Percentiles rank a stretch among this genome's conserved stretches.
These are phyloP conservation scores for Taeniopygia guttata DNA, from an alignment of 2,797 vertebrate genomes.

Conservation along the genomic window DNA sequence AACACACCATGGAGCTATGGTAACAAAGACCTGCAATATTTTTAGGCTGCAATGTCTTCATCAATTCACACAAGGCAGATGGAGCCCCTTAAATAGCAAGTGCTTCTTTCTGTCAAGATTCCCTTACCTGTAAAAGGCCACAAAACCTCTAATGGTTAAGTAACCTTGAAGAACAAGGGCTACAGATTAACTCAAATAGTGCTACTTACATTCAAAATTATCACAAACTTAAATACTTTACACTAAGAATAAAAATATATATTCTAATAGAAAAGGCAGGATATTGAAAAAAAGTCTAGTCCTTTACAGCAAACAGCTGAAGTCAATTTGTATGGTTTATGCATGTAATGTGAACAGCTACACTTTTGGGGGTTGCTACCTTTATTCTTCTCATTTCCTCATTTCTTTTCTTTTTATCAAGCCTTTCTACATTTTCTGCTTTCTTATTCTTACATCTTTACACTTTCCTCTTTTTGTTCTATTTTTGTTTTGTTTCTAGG, in stretches of 20 bases:
- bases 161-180: constrained; percentile 69
- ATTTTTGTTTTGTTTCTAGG: neutral
- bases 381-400: neutral
- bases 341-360: neutral
- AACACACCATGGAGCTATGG: neutral
- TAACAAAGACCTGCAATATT: neutral
- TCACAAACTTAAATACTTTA: neutral
- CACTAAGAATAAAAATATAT: neutral
- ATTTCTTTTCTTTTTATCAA: neutral
- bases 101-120: neutral
- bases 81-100: neutral
- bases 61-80: neutral
- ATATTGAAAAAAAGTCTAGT: neutral
- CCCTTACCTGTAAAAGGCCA: constrained; percentile 80
- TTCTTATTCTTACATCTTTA: neutral
- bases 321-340: neutral
- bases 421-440: neutral
- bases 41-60: neutral
- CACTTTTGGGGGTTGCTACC: neutral
- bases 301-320: neutral
- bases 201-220: neutral
- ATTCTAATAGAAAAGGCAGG: neutral
- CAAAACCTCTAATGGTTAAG: constrained; percentile 74
- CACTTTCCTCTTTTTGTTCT: neutral
- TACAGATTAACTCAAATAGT: neutral